phyloP scores from a whole-genome alignment of 2,888 invertebrate species.

The Gryllus longicercus region DNA sequence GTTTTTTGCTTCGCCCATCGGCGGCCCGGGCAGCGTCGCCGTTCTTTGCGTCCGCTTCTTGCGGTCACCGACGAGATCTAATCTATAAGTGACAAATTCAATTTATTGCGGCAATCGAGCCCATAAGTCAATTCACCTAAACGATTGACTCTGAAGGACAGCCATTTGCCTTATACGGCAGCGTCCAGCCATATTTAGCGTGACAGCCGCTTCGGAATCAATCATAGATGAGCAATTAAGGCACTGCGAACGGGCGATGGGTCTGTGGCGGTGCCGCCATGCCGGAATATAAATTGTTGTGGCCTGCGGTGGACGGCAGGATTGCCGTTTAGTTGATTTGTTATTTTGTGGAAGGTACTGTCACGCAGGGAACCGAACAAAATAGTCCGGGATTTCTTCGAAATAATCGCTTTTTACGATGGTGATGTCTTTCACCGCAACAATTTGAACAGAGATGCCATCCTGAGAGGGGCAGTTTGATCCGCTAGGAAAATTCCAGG shows the following conservation, averaged over 20 bases:
- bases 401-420: not conserved
- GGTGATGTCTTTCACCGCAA: no score
- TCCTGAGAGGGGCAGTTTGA: no score
- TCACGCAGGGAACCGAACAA: not conserved
- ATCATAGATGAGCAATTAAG: conserved; percentile 11
- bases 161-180: not conserved
- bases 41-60: not conserved
- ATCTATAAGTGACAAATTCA: conserved; percentile 17
- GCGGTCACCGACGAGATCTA: not conserved
- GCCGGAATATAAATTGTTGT: not conserved
- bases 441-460: no score
- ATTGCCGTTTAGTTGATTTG: not conserved
- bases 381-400: not conserved
- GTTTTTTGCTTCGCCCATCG: not conserved
- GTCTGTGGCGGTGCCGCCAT: no score
- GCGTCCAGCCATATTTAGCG: not conserved
- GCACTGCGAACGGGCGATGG: not conserved
- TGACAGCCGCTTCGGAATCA: not conserved
- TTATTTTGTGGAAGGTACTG: not conserved
- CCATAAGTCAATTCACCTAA: not conserved
- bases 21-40: not conserved
- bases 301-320: no score
- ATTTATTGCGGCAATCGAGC: not conserved
- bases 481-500: no score
- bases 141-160: not conserved